Conservation (phyloP, 35 echinoderm and acorn worm species). For the Apostichopus californicus region DNA sequence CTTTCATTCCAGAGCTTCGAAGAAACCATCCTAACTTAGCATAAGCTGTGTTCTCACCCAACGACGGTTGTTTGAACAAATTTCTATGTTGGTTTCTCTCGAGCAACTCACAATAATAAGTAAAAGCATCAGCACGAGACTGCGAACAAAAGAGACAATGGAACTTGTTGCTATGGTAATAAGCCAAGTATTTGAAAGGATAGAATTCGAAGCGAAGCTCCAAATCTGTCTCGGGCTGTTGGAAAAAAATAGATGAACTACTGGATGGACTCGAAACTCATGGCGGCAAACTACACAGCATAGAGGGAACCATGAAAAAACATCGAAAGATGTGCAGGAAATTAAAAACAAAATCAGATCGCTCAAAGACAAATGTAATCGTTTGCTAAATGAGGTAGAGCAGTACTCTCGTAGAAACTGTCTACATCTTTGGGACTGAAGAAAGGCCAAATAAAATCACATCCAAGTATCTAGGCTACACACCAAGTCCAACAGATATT, state of each 20-base stretch:
- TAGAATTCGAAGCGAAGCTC: background rate
- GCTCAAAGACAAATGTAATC: background rate
- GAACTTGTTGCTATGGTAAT: background rate
- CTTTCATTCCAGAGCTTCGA: background rate
- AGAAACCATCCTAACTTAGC: background rate
- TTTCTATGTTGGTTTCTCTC: background rate
- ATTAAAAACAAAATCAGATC: slow-evolving; percentile 1
- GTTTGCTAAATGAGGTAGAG: background rate
- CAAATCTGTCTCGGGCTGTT: background rate
- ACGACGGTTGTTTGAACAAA: background rate
- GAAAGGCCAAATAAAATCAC: background rate
- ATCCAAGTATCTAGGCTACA: too few relatives aligned
- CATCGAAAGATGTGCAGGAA: background rate
- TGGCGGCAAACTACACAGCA: background rate
- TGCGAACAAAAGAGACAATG: background rate
- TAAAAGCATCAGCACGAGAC: background rate
- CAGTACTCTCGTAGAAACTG: slow-evolving; percentile 11
- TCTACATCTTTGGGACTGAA: slow-evolving; percentile 11
- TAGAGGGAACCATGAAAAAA: background rate
- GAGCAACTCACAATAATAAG: background rate
- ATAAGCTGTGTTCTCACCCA: background rate
- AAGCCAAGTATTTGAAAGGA: background rate
- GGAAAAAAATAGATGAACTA: background rate
- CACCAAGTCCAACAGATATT: background rate
- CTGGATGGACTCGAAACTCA: slow-evolving; percentile 2